phyloP scores from a whole-genome alignment of 2,797 vertebrate species.

The Cyclopterus lumpus region DNA sequence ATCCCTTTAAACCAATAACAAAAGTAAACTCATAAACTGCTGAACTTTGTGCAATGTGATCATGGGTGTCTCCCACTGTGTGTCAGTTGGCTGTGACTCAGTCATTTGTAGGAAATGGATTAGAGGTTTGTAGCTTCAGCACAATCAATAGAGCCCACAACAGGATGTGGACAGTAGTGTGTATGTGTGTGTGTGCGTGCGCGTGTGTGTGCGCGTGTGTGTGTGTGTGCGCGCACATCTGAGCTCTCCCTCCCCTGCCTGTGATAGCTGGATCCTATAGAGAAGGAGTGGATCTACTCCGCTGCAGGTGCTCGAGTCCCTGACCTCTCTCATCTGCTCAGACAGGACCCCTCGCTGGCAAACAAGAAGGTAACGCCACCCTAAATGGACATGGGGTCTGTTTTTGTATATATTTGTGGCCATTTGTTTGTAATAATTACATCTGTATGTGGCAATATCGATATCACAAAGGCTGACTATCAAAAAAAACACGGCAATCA shows the following conservation, averaged over 20 bases:
- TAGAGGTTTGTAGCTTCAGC: constrained; percentile 54
- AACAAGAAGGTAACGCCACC: constrained; percentile 83
- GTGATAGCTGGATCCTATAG: constrained; percentile 84
- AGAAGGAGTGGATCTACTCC: constrained; percentile 88
- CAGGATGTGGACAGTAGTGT: constrained; percentile 65
- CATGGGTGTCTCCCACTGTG: constrained; percentile 40
- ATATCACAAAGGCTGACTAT: not conserved
- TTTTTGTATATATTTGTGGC: not conserved
- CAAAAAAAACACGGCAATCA: not conserved
- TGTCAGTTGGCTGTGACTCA: constrained; percentile 51
- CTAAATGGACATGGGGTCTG: not conserved
- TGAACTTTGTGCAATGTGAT: constrained; percentile 3
- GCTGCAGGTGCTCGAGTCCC: constrained; percentile 82
- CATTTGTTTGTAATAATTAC: not conserved
- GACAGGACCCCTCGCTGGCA: constrained; percentile 82
- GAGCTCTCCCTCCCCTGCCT: not conserved
- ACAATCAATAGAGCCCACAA: constrained; percentile 52
- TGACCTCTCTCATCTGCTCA: constrained; percentile 83
- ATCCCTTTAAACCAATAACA: constrained; percentile 37
- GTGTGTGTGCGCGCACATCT: constrained; percentile 11
- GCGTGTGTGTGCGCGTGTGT: constrained; percentile 21
- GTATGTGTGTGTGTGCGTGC: constrained; percentile 25
- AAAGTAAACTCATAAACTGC: constrained; percentile 9
- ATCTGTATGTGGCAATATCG: not conserved
- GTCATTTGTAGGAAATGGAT: constrained; percentile 60